Evolutionary conservation across 2,888 invertebrate genomes (phyloP), one percentile per base, ranked within the genome.

Genomic region (Zaprionus lineosus): DNA sequence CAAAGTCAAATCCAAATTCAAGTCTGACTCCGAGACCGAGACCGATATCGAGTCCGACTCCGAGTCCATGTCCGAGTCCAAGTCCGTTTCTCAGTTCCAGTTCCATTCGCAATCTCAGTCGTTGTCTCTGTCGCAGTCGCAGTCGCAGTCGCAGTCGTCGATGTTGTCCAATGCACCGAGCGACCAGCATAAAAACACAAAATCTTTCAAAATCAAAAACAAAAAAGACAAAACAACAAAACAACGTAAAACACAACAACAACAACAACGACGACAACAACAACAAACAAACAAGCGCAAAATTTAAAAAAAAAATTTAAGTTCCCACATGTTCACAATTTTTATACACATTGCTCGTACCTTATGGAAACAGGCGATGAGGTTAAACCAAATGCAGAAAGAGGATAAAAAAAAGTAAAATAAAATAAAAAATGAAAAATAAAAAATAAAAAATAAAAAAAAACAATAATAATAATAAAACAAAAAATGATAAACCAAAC

Each of bases 301-400:
- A 43, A 47, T 44, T 19, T 28, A 62, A 47, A 69, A 60, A 55
- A 71, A 51, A 75, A 55, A 71, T n/a, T n/a, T n/a, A 64, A 71
- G 76, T 86, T 86, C 86, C 85, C 86, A 86, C 87, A 86, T 87
- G 87, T 81, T 85, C 81, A 81, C 85, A 83, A 82, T 74, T 85
- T 83, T 84, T 75, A 75, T 69, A 76, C 76, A 68, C 61, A 79
- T 79, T 83, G 68, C 56, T 64, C 53, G 70, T 55, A 64, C 70
- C 57, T 48, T 82, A 78, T 82, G 78, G 60, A 58, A 66, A 50
- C 65, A 52, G 53, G 53, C 60, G 34, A 55, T 50, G 47, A 51
- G 60, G 56, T 57, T 29, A 11, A 40, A 53, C 48, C 52, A 50
- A 33, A 44, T 51, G 18, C 21, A 9, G 5, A 15, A n/a, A 31